These are phyloP conservation scores for Aurelia coerulea DNA, from an alignment of 30 jellyfish, hydroid and myxozoan genomes.

Conservation along the genomic window DNA sequence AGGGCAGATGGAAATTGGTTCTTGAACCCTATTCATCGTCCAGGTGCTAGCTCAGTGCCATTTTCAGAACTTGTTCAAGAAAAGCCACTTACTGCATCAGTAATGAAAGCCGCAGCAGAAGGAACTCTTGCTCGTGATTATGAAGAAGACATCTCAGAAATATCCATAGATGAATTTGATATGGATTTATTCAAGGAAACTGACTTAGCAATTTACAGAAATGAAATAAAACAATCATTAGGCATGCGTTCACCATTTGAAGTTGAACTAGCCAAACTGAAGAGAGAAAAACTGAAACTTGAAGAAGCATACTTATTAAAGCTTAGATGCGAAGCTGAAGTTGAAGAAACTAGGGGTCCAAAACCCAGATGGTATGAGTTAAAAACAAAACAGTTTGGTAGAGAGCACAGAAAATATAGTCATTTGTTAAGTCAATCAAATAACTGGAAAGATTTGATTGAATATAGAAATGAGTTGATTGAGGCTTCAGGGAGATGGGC, in stretches of 20 bases:
- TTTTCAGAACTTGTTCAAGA: slow-evolving; percentile 37
- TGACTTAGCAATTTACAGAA: slow-evolving; percentile 37
- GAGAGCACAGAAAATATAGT: slow-evolving; percentile 67
- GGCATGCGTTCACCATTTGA: slow-evolving; percentile 69
- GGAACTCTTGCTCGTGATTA: slow-evolving; percentile 40
- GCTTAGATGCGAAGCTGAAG: slow-evolving; percentile 77
- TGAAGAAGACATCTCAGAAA: slow-evolving; percentile 24
- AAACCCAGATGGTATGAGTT: slow-evolving; percentile 93
- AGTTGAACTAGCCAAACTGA: slow-evolving; percentile 57
- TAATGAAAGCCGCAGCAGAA: slow-evolving; percentile 48
- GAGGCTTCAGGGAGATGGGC: slow-evolving; percentile 70
- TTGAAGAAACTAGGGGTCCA: slow-evolving; percentile 93
- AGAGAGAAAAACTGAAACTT: slow-evolving; percentile 65
- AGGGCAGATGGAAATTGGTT: slow-evolving; percentile 32
- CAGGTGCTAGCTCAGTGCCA: slow-evolving; percentile 19
- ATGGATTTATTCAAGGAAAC: slow-evolving; percentile 49
- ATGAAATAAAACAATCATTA: slow-evolving; percentile 26
- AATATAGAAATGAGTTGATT: slow-evolving; percentile 54
- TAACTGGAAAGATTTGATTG: slow-evolving; percentile 52
- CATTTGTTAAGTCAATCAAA: slow-evolving; percentile 37
- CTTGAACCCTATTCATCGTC: slow-evolving; percentile 61
- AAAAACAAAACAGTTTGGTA: slow-evolving; percentile 72
- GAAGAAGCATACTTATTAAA: slow-evolving; percentile 86
- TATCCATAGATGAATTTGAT: slow-evolving; percentile 41
- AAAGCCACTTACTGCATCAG: slow-evolving; percentile 62